These are phyloP conservation scores for Rhinoraja longicauda DNA, from an alignment of 2,797 vertebrate genomes.

Conservation along the genomic window DNA sequence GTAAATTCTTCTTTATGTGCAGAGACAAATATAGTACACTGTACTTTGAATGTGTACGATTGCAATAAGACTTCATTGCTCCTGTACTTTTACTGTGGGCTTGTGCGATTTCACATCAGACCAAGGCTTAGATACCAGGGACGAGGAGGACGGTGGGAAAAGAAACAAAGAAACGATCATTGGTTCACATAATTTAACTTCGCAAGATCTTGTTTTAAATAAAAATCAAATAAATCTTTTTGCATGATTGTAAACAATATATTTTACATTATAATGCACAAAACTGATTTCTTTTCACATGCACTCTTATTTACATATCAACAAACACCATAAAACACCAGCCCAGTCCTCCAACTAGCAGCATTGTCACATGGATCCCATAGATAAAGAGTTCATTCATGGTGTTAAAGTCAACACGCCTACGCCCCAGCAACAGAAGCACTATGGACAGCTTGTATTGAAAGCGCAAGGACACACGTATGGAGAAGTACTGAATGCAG, in stretches of 20 bases:
- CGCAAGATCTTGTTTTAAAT: neutral
- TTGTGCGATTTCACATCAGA: neutral
- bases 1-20: too few relatives aligned
- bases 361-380: slow-evolving; percentile 92
- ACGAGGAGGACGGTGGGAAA: too few relatives aligned
- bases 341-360: slow-evolving; percentile 88
- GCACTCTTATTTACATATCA: slow-evolving; percentile 79
- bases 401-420: slow-evolving; percentile 82
- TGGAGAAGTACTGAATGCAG: slow-evolving; percentile 84
- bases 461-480: slow-evolving; percentile 81
- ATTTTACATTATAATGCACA: slow-evolving; percentile 25
- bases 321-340: slow-evolving; percentile 99
- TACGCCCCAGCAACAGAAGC: slow-evolving; percentile 81
- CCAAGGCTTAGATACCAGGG: neutral
- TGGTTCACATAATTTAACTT: neutral
- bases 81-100: too few relatives aligned
- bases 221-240: slow-evolving; percentile 12
- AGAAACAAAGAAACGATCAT: too few relatives aligned
- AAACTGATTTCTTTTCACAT: slow-evolving; percentile 41
- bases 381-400: slow-evolving; percentile 90
- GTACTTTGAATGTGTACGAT: too few relatives aligned
- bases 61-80: too few relatives aligned
- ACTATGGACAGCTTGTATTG: slow-evolving; percentile 94
- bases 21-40: too few relatives aligned
- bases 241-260: slow-evolving; percentile 16